Conservation (phyloP, 2,113 vertebrate genomes). For the Accipiter virgatus region DNA sequence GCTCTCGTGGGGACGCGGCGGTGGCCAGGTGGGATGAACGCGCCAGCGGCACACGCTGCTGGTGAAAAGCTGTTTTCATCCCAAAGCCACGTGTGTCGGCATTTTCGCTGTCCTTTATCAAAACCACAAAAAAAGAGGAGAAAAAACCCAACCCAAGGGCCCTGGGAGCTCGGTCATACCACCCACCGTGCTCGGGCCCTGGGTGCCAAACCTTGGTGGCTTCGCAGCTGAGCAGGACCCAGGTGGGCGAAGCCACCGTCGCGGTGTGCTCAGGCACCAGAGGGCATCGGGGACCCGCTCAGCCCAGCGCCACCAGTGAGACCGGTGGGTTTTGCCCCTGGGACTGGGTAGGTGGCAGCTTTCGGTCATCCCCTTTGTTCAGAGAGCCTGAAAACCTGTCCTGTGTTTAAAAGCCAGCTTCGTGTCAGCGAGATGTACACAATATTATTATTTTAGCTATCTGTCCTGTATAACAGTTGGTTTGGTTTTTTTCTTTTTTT, state of each 20-base stretch:
- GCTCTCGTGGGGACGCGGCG: fast-evolving
- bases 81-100: neutral
- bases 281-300: neutral
- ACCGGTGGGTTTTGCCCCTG: neutral
- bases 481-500: too few relatives aligned
- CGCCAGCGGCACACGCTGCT: fast-evolving
- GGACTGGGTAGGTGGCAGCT: neutral
- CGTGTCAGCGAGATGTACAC: fast-evolving
- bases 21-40: neutral
- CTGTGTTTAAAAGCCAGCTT: neutral
- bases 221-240: neutral
- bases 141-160: too few relatives aligned
- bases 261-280: neutral
- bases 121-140: neutral
- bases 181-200: fast-evolving
- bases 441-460: fast-evolving
- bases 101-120: neutral
- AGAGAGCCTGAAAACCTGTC: neutral
- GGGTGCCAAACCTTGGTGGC: neutral
- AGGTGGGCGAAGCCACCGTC: neutral
- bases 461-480: neutral
- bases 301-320: neutral
- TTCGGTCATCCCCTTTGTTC: neutral
- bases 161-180: neutral
- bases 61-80: neutral